These are phyloP conservation scores for Genyomyrus donnyi DNA, from an alignment of 2,113 vertebrate genomes.

Conservation along the genomic window DNA sequence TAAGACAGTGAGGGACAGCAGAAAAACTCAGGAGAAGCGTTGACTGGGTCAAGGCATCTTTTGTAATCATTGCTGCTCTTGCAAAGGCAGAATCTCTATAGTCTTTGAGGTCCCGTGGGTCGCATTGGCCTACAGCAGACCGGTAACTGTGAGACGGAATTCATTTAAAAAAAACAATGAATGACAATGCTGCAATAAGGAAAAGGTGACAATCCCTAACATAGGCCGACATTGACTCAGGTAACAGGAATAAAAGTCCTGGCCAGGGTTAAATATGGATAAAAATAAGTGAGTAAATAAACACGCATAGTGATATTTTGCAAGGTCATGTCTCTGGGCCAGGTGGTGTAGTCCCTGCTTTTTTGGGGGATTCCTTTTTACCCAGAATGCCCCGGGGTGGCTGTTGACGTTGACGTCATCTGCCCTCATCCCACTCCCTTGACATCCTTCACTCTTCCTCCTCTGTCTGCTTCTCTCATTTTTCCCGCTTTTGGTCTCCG, in stretches of 20 bases:
- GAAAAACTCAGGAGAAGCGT: not conserved
- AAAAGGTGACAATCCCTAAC: not conserved
- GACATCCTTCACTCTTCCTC: not conserved
- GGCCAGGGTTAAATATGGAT: not conserved
- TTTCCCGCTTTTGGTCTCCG: not conserved
- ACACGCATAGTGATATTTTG: not conserved
- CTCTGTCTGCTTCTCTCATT: not conserved
- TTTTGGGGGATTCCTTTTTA: not conserved
- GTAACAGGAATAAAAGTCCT: not conserved
- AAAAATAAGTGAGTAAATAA: not conserved
- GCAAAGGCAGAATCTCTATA: not conserved
- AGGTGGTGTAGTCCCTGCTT: not conserved
- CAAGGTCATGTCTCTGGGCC: not conserved
- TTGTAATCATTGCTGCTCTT: not conserved
- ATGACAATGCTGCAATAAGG: not conserved
- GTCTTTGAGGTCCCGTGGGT: not conserved
- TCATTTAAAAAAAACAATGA: not conserved
- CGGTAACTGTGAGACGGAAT: not conserved
- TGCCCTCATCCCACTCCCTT: not conserved
- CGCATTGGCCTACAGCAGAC: not conserved
- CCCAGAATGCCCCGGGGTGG: not conserved
- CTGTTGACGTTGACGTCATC: not conserved
- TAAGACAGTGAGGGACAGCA: not conserved
- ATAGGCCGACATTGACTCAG: not conserved
- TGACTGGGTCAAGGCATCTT: not conserved